phyloP scores from a whole-genome alignment of 2,797 vertebrate species.

The Xerus rutilus region DNA sequence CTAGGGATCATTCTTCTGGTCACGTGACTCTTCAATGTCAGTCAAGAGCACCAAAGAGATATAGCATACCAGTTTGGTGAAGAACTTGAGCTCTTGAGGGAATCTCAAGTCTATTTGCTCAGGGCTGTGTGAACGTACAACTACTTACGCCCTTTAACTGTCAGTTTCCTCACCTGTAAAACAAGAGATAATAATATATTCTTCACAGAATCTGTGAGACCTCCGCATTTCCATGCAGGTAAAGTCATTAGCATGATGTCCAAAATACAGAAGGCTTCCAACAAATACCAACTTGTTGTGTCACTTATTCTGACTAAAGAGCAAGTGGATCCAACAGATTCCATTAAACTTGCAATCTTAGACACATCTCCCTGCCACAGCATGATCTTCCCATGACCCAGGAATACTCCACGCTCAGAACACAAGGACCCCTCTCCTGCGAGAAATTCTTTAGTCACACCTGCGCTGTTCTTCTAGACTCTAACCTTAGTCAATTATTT shows the following conservation, averaged over 20 bases:
- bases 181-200: background rate
- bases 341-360: background rate
- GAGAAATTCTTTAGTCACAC: background rate
- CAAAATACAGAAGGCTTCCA: background rate
- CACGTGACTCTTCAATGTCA: accelerated
- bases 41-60: background rate
- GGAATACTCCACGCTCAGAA: background rate
- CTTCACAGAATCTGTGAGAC: background rate
- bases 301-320: background rate
- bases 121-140: background rate
- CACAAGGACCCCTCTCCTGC: background rate
- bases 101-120: background rate
- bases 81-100: background rate
- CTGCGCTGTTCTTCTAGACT: background rate
- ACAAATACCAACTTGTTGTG: background rate
- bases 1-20: background rate
- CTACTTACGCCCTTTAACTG: background rate
- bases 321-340: background rate
- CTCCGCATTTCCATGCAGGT: background rate
- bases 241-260: background rate
- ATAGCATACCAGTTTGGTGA: background rate
- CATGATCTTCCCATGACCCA: too few species aligned
- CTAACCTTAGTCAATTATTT: background rate
- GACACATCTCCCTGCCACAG: too few species aligned
- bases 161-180: background rate